Percentiles rank a stretch among this genome's conserved stretches.
These are phyloP conservation scores for Eremobia ochroleuca DNA, from an alignment of 2,888 invertebrate genomes.

Conservation along the genomic window DNA sequence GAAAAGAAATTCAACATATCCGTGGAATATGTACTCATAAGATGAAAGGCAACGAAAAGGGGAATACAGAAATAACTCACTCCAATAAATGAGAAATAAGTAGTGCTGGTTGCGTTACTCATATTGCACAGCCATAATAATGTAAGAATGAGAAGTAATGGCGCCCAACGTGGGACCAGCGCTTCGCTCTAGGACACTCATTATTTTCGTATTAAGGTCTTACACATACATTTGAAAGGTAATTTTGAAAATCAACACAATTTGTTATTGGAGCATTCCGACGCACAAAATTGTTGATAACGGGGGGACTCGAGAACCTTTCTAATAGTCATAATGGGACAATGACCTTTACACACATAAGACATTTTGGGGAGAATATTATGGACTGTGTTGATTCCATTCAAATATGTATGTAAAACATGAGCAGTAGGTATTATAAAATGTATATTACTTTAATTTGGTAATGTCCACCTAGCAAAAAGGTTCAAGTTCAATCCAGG, in stretches of 20 bases:
- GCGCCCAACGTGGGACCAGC: slow-evolving; percentile 60
- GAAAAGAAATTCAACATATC: slow-evolving; percentile 1
- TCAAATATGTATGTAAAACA: background rate
- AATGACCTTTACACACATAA: background rate
- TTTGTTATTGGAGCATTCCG: slow-evolving; percentile 29
- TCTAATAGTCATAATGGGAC: slow-evolving; percentile 12
- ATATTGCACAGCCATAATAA: slow-evolving; percentile 64
- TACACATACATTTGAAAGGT: slow-evolving; percentile 41
- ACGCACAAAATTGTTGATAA: slow-evolving; percentile 14
- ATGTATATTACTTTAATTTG: slow-evolving; percentile 4
- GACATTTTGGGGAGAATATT: background rate
- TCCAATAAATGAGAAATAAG: slow-evolving; percentile 69
- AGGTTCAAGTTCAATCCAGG: slow-evolving; percentile 34
- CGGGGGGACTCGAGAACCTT: slow-evolving; percentile 15
- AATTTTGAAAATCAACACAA: slow-evolving; percentile 37
- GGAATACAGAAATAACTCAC: slow-evolving; percentile 56
- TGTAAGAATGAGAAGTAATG: slow-evolving; percentile 67
- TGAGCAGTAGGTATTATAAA: background rate
- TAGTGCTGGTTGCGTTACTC: slow-evolving; percentile 55
- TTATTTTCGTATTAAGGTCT: slow-evolving; percentile 65
- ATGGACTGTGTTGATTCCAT: background rate
- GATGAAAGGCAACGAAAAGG: slow-evolving; percentile 42
- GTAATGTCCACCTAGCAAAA: slow-evolving; percentile 5
- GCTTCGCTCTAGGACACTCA: slow-evolving; percentile 52
- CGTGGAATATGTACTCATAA: slow-evolving; percentile 29